These are phyloP conservation scores for Dendropsophus ebraccatus DNA, from an alignment of 2,113 vertebrate species.

Conservation along the genomic window DNA sequence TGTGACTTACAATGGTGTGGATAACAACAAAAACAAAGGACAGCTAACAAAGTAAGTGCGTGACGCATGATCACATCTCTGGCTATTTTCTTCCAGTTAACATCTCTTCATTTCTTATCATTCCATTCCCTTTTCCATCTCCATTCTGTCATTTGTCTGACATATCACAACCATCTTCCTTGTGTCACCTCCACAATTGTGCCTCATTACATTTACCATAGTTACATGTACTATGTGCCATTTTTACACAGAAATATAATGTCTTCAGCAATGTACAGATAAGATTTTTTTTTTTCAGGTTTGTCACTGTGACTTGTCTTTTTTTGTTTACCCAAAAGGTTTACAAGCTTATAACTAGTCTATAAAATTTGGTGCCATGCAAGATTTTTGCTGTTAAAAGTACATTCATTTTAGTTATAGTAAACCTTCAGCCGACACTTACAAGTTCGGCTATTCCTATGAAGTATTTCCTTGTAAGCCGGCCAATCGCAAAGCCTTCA, in stretches of 20 bases:
- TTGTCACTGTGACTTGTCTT: too few relatives aligned
- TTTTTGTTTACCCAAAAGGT: too few relatives aligned
- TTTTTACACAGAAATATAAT: neutral
- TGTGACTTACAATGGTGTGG: conserved; percentile 95
- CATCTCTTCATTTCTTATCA: conserved; percentile 4
- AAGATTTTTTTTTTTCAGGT: neutral
- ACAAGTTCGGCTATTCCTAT: too few relatives aligned
- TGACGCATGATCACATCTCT: neutral
- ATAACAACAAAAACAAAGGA: conserved; percentile 95
- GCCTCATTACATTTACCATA: neutral
- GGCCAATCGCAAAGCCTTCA: too few relatives aligned
- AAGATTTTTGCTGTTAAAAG: too few relatives aligned
- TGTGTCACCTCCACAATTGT: neutral
- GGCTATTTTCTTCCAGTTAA: neutral
- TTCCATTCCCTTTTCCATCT: conserved; percentile 24
- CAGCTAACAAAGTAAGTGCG: conserved; percentile 93
- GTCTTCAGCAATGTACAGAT: neutral
- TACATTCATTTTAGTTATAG: too few relatives aligned
- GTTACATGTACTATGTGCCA: neutral
- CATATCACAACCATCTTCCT: neutral
- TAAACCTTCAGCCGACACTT: too few relatives aligned
- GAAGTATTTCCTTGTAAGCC: too few relatives aligned
- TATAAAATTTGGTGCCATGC: too few relatives aligned
- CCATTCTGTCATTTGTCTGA: neutral
- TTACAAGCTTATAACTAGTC: too few relatives aligned